Evolutionary conservation across 1,140 invertebrate species (phyloP).

Genomic region (Gryllus bimaculatus): DNA sequence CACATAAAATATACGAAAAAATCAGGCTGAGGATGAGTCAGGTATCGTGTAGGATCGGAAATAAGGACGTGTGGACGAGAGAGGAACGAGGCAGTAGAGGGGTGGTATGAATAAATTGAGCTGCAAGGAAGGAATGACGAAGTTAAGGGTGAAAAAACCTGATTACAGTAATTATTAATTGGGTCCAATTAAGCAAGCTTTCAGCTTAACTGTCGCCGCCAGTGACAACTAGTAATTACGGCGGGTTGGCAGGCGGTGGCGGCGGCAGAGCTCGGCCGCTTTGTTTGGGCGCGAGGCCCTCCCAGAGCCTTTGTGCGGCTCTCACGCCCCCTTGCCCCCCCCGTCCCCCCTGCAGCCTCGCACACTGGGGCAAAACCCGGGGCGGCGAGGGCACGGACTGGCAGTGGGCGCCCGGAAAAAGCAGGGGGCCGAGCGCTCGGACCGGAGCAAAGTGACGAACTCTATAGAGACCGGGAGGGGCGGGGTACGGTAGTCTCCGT

Average conservation of each 20-base stretch:
- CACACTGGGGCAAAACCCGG: too few species aligned
- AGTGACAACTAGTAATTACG: constrained; percentile 4
- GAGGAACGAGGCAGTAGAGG: background rate
- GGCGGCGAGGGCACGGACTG: too few species aligned
- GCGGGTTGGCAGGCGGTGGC: background rate
- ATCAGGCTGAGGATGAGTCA: background rate
- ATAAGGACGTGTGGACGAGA: too few species aligned
- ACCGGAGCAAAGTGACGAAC: too few species aligned
- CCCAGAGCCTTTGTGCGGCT: too few species aligned
- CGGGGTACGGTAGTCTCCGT: too few species aligned
- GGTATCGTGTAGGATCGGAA: background rate
- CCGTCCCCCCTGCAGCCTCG: too few species aligned
- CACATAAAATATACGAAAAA: background rate
- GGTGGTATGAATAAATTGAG: background rate
- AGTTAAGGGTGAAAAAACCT: background rate
- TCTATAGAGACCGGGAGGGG: too few species aligned
- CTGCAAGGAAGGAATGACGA: background rate
- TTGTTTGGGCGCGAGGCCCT: background rate
- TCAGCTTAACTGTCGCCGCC: constrained; percentile 2
- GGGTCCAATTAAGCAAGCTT: constrained; percentile 3
- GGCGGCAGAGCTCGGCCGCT: background rate
- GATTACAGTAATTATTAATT: constrained; percentile 6
- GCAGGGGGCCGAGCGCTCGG: too few species aligned
- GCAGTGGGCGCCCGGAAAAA: too few species aligned
- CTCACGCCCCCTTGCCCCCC: too few species aligned